Conservation (phyloP, 35 echinoderm and acorn worm species). For the Diadema setosum region DNA sequence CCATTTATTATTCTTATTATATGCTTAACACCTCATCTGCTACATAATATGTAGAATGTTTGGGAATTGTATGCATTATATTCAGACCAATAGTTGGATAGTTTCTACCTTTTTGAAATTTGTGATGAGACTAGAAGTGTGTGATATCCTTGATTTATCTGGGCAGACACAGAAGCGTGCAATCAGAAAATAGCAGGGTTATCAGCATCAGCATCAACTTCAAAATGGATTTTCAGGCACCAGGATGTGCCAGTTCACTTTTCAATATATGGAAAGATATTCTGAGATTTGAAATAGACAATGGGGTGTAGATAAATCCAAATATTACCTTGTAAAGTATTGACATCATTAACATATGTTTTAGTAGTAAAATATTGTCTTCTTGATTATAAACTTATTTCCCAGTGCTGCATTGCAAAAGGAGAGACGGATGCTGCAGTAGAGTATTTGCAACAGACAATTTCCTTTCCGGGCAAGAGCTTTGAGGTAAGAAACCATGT, state of each 20-base stretch:
- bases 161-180: not conserved
- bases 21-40: not conserved
- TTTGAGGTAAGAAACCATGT: not conserved
- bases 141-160: not conserved
- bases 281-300: not conserved
- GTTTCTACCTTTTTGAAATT: no score
- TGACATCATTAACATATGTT: not conserved
- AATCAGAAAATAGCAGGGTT: not conserved
- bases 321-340: not conserved
- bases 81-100: no score
- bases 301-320: not conserved
- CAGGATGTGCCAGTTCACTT: not conserved
- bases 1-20: not conserved
- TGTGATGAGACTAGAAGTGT: not conserved
- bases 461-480: not conserved
- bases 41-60: not conserved
- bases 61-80: not conserved
- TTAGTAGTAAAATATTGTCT: no score
- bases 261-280: not conserved
- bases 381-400: no score
- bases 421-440: not conserved
- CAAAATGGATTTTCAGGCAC: not conserved
- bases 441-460: not conserved
- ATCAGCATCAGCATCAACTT: not conserved
- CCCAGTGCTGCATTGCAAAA: conserved; percentile 7